Conservation (phyloP, 2,888 invertebrate species). For the Dasysyrphus albostriatus region DNA sequence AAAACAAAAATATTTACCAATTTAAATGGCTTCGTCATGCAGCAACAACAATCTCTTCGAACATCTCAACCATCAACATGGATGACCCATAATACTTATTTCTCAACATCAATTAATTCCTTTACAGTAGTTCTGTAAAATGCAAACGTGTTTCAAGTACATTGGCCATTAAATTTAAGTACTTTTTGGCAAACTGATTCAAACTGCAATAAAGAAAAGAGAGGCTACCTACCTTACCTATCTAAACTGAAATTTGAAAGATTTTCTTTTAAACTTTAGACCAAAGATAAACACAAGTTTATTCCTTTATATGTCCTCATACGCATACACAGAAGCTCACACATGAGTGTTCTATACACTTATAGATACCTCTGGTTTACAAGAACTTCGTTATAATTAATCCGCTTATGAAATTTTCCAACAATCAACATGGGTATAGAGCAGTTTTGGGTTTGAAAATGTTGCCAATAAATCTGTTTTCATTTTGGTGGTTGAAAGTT, state of each 20-base stretch:
- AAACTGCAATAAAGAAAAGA: not conserved
- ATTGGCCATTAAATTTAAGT: not conserved
- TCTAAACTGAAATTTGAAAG: not conserved
- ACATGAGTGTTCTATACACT: not conserved
- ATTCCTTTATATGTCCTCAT: not conserved
- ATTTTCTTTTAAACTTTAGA: not conserved
- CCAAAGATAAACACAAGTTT: not conserved
- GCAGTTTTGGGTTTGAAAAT: slow-evolving; percentile 61
- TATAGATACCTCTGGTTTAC: slow-evolving; percentile 11
- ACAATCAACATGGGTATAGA: slow-evolving; percentile 70
- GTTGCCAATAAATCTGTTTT: slow-evolving; percentile 74
- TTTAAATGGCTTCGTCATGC: no score
- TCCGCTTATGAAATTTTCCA: slow-evolving; percentile 74
- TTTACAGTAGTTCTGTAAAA: no score
- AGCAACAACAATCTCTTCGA: no score
- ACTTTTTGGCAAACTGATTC: not conserved
- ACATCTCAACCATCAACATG: no score
- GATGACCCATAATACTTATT: no score
- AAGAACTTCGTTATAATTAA: slow-evolving; percentile 73
- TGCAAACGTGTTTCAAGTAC: no score
- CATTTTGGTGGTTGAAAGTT: slow-evolving; percentile 63
- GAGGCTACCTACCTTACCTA: not conserved
- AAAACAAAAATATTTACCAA: no score
- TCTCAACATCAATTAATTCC: no score
- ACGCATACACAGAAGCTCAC: not conserved